Base-by-base conservation (phyloP, 1,140 invertebrate genomes). In the Andricus grossulariae region DNA sequence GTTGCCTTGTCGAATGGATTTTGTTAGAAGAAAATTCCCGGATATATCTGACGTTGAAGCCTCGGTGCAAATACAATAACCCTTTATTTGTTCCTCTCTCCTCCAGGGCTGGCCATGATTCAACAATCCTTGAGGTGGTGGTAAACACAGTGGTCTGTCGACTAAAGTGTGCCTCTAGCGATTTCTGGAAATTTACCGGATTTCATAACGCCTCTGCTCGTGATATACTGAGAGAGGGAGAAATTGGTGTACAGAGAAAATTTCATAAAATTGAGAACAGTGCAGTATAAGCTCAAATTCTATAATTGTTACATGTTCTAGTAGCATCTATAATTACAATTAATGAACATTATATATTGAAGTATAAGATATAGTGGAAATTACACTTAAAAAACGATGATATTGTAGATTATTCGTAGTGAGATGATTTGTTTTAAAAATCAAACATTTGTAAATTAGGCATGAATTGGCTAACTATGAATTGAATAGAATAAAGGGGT, bases 11-110 rank as follows among this genome's bases (percentile, higher is more conserved):
- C 16, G 60, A 39, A 66, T 16, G 32, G 25, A 66, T 39, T 39
- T 66, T 66, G n/a, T 25, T 5, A 60, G 57, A 60, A 76, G 71
- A 81, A 78, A 82, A 82, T 74, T 73, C 57, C 77, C 74, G 76
- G 25, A 11, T 74, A 79, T 80, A 74, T 71, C 74, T 70, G 60
- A 80, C 77, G 72, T 74, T 21, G 77, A 82, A 76, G 84, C 87
- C 74, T 86, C 76, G 80, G 86, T 79, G 90, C 86, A 91, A 91
- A 91, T 90, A 91, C 86, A 91, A 91, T 91, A 91, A 91, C 90
- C 90, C 90, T 91, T 91, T 91, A 91, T 91, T 91, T 91, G 90
- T 89, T 88, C 85, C 87, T 80, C 82, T 73, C 85, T 82, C 66
- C 82, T 86, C 66, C 80, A 78, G 77, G 80, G 79, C 86, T 90